Evolutionary conservation across 2,888 invertebrate species (phyloP).

Genomic region (Athetis lepigone): DNA sequence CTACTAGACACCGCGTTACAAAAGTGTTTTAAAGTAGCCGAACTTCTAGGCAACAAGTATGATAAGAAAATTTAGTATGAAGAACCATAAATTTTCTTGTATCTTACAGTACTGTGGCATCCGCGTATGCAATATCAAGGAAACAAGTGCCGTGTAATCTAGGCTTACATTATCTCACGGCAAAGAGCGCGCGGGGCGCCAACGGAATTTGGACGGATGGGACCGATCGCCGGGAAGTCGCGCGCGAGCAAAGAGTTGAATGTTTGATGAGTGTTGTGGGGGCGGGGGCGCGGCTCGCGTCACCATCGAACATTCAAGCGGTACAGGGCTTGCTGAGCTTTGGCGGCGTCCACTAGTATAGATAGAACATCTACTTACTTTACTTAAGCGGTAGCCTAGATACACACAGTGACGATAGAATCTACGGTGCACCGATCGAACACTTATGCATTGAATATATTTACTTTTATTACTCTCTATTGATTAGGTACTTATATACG

Average conservation of each 20-base stretch:
- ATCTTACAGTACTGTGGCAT: constrained; percentile 44
- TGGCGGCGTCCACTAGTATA: constrained; percentile 52
- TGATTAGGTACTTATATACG: constrained; percentile 58
- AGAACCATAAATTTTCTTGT: constrained; percentile 2
- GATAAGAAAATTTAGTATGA: constrained; percentile 5
- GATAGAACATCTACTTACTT: constrained; percentile 57
- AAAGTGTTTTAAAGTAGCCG: constrained; percentile 11
- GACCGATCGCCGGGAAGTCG: constrained; percentile 81
- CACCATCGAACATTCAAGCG: constrained; percentile 90
- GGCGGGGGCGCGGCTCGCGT: constrained; percentile 73
- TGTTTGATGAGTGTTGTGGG: constrained; percentile 90
- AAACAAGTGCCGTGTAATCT: constrained; percentile 52
- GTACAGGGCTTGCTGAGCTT: constrained; percentile 52
- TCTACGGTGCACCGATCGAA: constrained; percentile 74
- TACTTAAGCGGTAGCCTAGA: constrained; percentile 66
- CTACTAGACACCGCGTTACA: constrained; percentile 17
- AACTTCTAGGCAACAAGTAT: constrained; percentile 4
- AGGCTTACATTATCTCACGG: constrained; percentile 67
- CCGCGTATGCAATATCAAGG: constrained; percentile 31
- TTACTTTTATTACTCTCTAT: constrained; percentile 58
- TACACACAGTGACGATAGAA: constrained; percentile 63
- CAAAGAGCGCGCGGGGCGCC: constrained; percentile 62
- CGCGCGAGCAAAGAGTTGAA: constrained; percentile 89
- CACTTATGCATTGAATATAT: constrained; percentile 57
- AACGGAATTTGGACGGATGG: constrained; percentile 78